These are phyloP conservation scores for Onthophagus sagittarius DNA, from an alignment of 2,888 invertebrate genomes.

Conservation along the genomic window DNA sequence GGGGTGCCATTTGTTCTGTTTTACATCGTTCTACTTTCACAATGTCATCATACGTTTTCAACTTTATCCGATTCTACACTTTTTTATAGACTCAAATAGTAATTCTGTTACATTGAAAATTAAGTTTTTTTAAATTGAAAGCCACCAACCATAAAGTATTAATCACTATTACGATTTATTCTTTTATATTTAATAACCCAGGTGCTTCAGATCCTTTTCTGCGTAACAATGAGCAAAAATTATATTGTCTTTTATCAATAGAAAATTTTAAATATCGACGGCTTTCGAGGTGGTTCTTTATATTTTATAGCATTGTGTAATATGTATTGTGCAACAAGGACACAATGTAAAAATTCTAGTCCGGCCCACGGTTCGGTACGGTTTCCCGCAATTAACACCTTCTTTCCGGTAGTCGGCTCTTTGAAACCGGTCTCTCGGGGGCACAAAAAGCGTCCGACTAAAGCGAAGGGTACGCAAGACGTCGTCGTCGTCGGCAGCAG, in stretches of 20 bases:
- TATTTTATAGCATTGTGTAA: background rate
- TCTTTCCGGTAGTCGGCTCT: background rate
- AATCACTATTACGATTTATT: no score
- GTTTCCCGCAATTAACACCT: background rate
- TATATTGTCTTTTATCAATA: background rate
- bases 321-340: background rate
- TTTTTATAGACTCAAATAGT: background rate
- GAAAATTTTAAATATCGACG: background rate
- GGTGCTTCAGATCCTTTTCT: no score
- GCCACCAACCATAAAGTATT: no score
- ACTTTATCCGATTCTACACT: background rate
- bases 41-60: background rate
- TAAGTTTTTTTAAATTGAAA: background rate
- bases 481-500: background rate
- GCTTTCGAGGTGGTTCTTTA: background rate
- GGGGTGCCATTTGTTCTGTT: background rate
- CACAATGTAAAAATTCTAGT: background rate
- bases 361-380: background rate
- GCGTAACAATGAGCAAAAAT: no score
- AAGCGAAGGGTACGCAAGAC: background rate
- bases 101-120: background rate
- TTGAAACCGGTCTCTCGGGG: background rate
- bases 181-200: no score
- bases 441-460: background rate
- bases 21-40: background rate